These are phyloP conservation scores for Apis cerana DNA, from an alignment of 1,140 invertebrate genomes.

Conservation along the genomic window DNA sequence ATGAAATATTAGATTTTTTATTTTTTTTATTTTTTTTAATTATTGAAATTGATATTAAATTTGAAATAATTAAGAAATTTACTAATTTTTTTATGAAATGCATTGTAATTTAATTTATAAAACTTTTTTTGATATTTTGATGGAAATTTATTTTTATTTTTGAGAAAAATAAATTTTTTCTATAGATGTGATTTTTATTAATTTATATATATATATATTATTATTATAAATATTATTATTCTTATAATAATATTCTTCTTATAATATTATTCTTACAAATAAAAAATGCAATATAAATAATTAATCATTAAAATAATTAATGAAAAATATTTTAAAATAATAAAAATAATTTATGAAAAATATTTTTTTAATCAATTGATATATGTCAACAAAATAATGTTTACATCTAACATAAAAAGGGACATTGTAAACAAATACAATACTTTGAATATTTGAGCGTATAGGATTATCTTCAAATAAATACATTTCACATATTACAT, in stretches of 20 bases:
- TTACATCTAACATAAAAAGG: background rate
- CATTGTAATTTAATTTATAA: no score
- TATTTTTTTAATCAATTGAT: background rate
- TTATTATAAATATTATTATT: background rate
- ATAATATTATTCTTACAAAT: background rate
- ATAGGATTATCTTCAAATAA: background rate
- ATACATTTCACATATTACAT: constrained; percentile 15
- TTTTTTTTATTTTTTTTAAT: background rate
- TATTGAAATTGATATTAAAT: background rate
- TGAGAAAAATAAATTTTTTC: background rate
- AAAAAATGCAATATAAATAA: background rate
- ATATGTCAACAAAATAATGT: background rate
- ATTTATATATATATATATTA: no score
- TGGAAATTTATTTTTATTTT: no score
- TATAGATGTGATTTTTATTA: no score
- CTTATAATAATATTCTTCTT: background rate
- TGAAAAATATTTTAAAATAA: no score
- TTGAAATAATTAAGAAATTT: no score
- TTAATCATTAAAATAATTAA: background rate
- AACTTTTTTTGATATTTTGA: no score
- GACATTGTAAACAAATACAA: background rate
- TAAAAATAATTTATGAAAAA: background rate
- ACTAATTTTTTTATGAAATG: no score
- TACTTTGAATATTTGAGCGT: background rate
- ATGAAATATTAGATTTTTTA: background rate